These are phyloP conservation scores for Arenicola marina DNA, from an alignment of 2,888 invertebrate species.

Conservation along the genomic window DNA sequence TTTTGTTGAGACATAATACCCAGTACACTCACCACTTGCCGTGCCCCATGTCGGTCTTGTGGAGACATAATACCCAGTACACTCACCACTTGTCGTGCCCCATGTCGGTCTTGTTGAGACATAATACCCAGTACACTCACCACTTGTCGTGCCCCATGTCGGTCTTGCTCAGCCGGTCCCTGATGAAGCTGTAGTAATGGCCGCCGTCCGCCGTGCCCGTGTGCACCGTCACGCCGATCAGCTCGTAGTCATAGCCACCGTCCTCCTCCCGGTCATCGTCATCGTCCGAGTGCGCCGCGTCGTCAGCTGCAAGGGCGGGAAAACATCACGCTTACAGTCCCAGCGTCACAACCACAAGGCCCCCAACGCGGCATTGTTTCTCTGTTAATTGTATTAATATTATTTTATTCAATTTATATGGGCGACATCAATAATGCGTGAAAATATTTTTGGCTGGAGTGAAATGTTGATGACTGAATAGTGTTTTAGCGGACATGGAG, in stretches of 20 bases:
- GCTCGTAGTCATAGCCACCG: constrained; percentile 68
- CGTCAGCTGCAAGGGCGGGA: constrained; percentile 7
- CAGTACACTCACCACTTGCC: neutral
- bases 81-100: constrained; percentile 81
- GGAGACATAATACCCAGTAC: too few species aligned
- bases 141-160: constrained; percentile 79
- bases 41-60: too few species aligned
- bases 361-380: too few species aligned
- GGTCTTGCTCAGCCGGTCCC: constrained; percentile 72
- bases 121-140: too few species aligned
- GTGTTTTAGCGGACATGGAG: too few species aligned
- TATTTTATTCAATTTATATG: too few species aligned
- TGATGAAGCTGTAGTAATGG: constrained; percentile 92
- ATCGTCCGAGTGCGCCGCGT: constrained; percentile 9
- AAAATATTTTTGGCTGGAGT: too few species aligned
- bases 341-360: too few species aligned
- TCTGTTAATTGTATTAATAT: too few species aligned
- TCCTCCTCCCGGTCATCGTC: constrained; percentile 25
- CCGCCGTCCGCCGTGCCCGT: constrained; percentile 98
- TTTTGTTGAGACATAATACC: neutral
- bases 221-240: constrained; percentile 94
- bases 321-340: too few species aligned
- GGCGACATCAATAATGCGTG: too few species aligned
- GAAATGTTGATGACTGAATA: too few species aligned
- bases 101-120: constrained; percentile 59